phyloP scores from a whole-genome alignment of 1,140 invertebrate species.

The Thaumatotibia leucotreta region DNA sequence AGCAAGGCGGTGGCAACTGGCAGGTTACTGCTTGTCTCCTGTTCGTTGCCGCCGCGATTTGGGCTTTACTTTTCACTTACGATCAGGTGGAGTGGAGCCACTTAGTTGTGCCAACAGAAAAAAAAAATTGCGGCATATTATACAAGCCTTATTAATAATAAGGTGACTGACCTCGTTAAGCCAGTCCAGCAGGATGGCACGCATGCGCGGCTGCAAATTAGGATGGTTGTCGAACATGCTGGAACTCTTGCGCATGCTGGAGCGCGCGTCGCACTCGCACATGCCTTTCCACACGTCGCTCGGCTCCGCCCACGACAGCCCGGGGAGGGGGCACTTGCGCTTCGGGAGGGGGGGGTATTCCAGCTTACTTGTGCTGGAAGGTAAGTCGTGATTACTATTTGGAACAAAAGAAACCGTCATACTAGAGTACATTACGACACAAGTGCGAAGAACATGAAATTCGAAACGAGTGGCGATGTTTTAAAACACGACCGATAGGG shows the following conservation, averaged over 20 bases:
- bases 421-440: neutral
- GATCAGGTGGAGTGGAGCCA: too few relatives aligned
- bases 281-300: slow-evolving; percentile 92
- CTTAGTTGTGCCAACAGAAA: too few relatives aligned
- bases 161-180: slow-evolving; percentile 93
- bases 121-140: too few relatives aligned
- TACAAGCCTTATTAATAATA: too few relatives aligned
- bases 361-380: slow-evolving; percentile 58
- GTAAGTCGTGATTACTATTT: too few relatives aligned
- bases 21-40: too few relatives aligned
- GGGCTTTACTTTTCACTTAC: too few relatives aligned
- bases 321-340: slow-evolving; percentile 85
- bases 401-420: too few relatives aligned
- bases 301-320: slow-evolving; percentile 91
- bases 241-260: slow-evolving; percentile 82
- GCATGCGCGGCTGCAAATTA: slow-evolving; percentile 92
- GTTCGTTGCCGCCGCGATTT: too few relatives aligned
- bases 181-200: slow-evolving; percentile 97
- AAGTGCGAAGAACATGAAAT: neutral
- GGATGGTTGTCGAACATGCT: slow-evolving; percentile 90
- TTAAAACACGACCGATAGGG: too few relatives aligned
- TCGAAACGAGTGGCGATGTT: too few relatives aligned
- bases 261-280: slow-evolving; percentile 89
- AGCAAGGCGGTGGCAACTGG: too few relatives aligned
- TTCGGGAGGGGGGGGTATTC: slow-evolving; percentile 49